Conservation (phyloP, 2,888 invertebrate species). For the Diarsia brunnea region DNA sequence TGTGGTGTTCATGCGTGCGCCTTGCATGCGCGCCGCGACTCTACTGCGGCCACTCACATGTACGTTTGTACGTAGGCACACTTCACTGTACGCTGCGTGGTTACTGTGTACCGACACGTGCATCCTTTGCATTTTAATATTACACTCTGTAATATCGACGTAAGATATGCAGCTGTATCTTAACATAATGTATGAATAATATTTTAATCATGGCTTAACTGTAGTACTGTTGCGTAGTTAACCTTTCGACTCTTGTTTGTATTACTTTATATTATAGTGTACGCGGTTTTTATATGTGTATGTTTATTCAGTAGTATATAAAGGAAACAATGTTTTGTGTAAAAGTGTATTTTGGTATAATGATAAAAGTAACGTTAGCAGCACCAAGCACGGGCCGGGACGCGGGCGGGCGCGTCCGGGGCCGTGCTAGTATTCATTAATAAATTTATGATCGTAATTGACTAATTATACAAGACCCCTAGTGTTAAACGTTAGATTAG, state of each 20-base stretch:
- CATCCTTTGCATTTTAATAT: slow-evolving; percentile 83
- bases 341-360: slow-evolving; percentile 89
- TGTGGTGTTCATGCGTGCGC: slow-evolving; percentile 72
- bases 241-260: slow-evolving; percentile 89
- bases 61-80: slow-evolving; percentile 26
- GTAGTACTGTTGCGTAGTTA: slow-evolving; percentile 90
- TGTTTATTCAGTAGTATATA: slow-evolving; percentile 90
- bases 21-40: slow-evolving; percentile 66
- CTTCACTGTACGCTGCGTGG: slow-evolving; percentile 17
- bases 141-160: slow-evolving; percentile 85
- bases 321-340: slow-evolving; percentile 87
- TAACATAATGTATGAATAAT: slow-evolving; percentile 87
- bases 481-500: slow-evolving; percentile 88
- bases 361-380: slow-evolving; percentile 78
- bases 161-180: slow-evolving; percentile 86
- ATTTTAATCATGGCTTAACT: slow-evolving; percentile 90
- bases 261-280: slow-evolving; percentile 90
- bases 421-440: slow-evolving; percentile 77
- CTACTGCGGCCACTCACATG: slow-evolving; percentile 60
- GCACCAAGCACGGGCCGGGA: slow-evolving; percentile 66
- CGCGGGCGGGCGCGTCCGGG: slow-evolving; percentile 69
- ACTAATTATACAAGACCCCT: slow-evolving; percentile 90
- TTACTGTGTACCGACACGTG: slow-evolving; percentile 60
- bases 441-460: slow-evolving; percentile 91
- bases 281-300: slow-evolving; percentile 91